phyloP scores from a whole-genome alignment of 2,888 invertebrate species.

The Criorhina ranunculi region DNA sequence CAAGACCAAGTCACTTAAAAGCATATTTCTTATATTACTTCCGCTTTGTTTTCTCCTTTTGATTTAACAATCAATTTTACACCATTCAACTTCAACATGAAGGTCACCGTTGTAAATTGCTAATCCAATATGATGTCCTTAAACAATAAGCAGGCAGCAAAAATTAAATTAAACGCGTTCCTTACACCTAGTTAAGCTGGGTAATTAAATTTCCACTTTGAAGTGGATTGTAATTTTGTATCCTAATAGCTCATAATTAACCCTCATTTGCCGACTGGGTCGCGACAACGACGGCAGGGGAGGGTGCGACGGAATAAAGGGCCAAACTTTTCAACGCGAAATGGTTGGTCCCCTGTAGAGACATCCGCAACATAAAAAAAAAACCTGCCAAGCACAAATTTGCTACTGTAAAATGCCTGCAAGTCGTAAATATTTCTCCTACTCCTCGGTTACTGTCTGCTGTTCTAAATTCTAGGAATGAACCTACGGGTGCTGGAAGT shows the following conservation, averaged over 20 bases:
- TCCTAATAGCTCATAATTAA: constrained; percentile 67
- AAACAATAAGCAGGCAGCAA: constrained; percentile 5
- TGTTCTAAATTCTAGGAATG: constrained; percentile 19
- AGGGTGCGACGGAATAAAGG: not conserved
- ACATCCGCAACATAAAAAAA: constrained; percentile 13
- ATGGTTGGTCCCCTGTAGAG: constrained; percentile 1
- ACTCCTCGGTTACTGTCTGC: constrained; percentile 23
- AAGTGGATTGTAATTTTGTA: constrained; percentile 65
- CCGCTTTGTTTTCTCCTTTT: not conserved
- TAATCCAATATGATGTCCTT: constrained; percentile 27
- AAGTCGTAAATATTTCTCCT: constrained; percentile 46
- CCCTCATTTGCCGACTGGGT: constrained; percentile 60
- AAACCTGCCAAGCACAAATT: constrained; percentile 26
- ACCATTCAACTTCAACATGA: constrained; percentile 7
- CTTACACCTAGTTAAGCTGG: constrained; percentile 54
- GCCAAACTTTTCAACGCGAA: not conserved
- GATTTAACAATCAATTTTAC: constrained; percentile 23
- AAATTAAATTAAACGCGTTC: constrained; percentile 56
- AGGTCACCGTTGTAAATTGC: constrained; percentile 27
- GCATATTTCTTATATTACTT: not conserved
- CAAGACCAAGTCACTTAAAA: not conserved
- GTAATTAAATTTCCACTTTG: constrained; percentile 66
- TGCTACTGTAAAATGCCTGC: constrained; percentile 49
- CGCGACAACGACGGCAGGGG: constrained; percentile 2
- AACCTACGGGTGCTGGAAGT: not conserved